A percentile compares a stretch with the other conserved stretches of the same genome.
Evolutionary conservation across 1,140 invertebrate species (phyloP).

Genomic region (Atta texana): DNA sequence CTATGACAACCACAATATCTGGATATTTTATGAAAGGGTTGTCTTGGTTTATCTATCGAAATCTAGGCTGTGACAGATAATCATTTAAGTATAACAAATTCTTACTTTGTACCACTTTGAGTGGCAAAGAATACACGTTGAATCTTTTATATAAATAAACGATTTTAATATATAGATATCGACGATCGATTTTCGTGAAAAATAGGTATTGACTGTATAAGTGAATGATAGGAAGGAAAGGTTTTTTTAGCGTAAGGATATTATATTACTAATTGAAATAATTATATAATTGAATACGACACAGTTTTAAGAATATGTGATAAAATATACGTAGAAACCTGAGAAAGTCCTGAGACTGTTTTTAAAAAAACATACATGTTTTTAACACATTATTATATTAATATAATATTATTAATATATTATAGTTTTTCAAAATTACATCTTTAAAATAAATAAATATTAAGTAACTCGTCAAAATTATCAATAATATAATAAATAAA

Average conservation of each 20-base stretch:
- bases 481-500: no score
- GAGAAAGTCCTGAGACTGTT: neutral
- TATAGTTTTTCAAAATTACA: neutral
- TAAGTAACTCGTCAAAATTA: no score
- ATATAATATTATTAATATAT: neutral
- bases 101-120: conserved; percentile 49
- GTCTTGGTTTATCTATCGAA: conserved; percentile 78
- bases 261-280: neutral
- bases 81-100: conserved; percentile 55
- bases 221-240: conserved; percentile 7
- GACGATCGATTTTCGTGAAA: conserved; percentile 28
- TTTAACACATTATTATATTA: neutral
- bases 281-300: neutral
- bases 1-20: conserved; percentile 79
- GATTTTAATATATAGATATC: conserved; percentile 10
- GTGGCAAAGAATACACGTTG: conserved; percentile 53
- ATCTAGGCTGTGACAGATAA: conserved; percentile 79
- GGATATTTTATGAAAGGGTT: conserved; percentile 75
- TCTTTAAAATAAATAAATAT: neutral
- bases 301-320: neutral
- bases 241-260: neutral
- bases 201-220: neutral
- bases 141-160: conserved; percentile 32
- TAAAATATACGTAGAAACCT: neutral
- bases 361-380: neutral